Base-by-base conservation (phyloP, 2,113 vertebrate species). In the Callospermophilus lateralis region DNA sequence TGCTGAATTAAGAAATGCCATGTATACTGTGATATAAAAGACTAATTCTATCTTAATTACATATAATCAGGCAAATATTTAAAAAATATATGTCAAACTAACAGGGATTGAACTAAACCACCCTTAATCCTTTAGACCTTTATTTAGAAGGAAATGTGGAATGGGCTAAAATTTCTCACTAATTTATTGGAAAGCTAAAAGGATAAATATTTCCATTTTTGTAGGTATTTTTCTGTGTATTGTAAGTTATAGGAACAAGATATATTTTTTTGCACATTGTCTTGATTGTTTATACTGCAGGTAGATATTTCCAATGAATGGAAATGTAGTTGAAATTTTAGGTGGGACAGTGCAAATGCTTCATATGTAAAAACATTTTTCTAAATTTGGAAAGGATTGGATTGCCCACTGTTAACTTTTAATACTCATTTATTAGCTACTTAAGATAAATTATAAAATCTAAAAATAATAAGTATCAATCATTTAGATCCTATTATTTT, bases 21-120 rank as follows among this genome's bases (percentile, higher is more conserved):
- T 98, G 96, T 97, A 96, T 98, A 99, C 98, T 99, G 98, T 99
- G 98, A 99, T 97, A 78, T 95, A 98, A 94, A 97, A 97, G 97
- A 67, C 91, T 97, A 90, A 95, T 95, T 98, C 94, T 97, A 97
- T 94, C 96, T 96, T 90, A 98, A 97, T 97, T 81, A 85, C 94
- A 90, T 15, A 6, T 96, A 97, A 98, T 98, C 97, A 97, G 97
- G 97, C 97, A 98, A 88, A 86, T 98, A 92, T 90, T 98, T 98
- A 95, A 32, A 97, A 98, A 94, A 67, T 95, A 78, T 37, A 28
- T 97, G 85, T 97, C 65, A 94, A 84, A 37, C 78, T 97, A 92
- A 93, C 84, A 94, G 96, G 96, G 90, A 93, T 97, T 87, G 83
- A 67, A 77, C 39, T 97, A 96, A 96, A 97, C 83, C 2, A 1